Base-by-base conservation (phyloP, 2,797 vertebrate genomes). In the Loriculus beryllinus region DNA sequence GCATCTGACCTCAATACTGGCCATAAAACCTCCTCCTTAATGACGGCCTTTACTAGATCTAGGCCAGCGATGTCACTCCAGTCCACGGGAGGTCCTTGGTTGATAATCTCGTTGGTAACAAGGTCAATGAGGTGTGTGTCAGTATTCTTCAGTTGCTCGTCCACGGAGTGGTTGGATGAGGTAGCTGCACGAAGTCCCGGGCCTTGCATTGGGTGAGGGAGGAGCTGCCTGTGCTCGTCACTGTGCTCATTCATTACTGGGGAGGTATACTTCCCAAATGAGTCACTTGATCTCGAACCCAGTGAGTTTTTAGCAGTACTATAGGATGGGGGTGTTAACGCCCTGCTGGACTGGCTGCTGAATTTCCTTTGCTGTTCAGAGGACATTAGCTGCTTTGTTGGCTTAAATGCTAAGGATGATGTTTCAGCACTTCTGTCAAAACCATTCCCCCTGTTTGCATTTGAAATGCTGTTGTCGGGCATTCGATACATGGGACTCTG, bases 21-120 rank as follows among this genome's bases (percentile, higher is more conserved):
- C 99, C 99, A 99, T 90, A 99, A 97, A 95, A 99, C 98, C 98
- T 99, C 99, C 97, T 99, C 99, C 96, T 99, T 99, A 92, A 99
- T 98, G 94, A 98, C 98, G 51, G 99, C 99, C 98, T 99, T 99
- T 93, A 99, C 98, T 98, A 99, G 97, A 96, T 99, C 99, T 76
- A 99, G 98, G 87, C 99, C 99, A 54, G 99, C 99, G 31, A 99
- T 99, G 97, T 99, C 99, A n/a, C 96, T 99, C 99, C 99, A 99
- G 98, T 99, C 99, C 94, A 99, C 98, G 0, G 99, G 99, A 85
- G 99, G 99, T 86, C 98, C 98, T 96, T 99, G 99, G 97, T 98
- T 99, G 97, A 99, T 98, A 96, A 99, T 98, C 98, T 99, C 99
- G 56, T 98, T 98, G 97, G 99, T 99, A 84, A 99, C 98, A 98